These are phyloP conservation scores for Conops quadrifasciatus DNA, from an alignment of 2,888 invertebrate species.

Conservation along the genomic window DNA sequence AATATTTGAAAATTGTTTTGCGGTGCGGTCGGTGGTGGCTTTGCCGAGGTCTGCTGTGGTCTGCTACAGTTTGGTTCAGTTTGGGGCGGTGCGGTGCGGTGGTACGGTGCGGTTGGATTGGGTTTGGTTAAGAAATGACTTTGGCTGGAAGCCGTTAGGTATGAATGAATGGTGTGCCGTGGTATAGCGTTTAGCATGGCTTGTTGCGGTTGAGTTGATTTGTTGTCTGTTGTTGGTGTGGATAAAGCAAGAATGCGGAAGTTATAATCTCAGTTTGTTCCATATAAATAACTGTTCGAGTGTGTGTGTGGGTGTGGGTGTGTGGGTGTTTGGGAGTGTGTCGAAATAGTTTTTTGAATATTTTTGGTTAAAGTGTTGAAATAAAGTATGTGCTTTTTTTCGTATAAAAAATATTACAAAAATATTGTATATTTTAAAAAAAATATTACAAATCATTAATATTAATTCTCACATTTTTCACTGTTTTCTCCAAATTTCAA, in stretches of 20 bases:
- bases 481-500: too few species aligned
- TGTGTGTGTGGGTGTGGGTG: not conserved
- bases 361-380: too few species aligned
- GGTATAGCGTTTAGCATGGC: not conserved
- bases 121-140: not conserved
- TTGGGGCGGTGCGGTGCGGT: not conserved
- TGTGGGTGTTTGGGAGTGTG: not conserved
- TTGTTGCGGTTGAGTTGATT: not conserved
- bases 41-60: not conserved
- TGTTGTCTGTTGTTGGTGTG: not conserved
- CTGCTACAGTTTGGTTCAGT: not conserved
- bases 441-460: too few species aligned
- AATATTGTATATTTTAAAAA: too few species aligned
- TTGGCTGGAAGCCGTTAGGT: not conserved
- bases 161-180: not conserved
- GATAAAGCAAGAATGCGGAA: constrained; percentile 31
- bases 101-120: not conserved
- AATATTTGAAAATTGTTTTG: constrained; percentile 50
- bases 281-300: not conserved
- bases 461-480: too few species aligned
- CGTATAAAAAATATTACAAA: not conserved
- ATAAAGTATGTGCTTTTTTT: not conserved
- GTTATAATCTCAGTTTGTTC: not conserved
- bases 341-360: not conserved
- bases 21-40: constrained; percentile 17